phyloP scores from a whole-genome alignment of 2,113 vertebrate species.

The Entosphenus tridentatus region DNA sequence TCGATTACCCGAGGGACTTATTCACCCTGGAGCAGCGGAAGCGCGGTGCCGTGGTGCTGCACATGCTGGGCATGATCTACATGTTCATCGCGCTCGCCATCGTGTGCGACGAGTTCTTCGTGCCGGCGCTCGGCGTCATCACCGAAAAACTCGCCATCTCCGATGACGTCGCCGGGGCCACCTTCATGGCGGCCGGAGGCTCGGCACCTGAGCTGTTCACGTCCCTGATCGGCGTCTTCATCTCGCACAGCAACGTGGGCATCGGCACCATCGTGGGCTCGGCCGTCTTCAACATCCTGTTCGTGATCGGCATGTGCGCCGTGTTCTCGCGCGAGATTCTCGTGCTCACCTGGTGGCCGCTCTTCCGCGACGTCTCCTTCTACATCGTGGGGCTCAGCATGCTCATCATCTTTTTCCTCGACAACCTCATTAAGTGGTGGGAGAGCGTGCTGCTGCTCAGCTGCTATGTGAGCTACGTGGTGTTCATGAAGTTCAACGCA shows the following conservation, averaged over 20 bases:
- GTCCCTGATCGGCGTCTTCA: slow-evolving; percentile 35
- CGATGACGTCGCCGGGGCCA: slow-evolving; percentile 23
- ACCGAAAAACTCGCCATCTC: slow-evolving; percentile 47
- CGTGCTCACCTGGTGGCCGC: slow-evolving; percentile 6
- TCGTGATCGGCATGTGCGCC: slow-evolving; percentile 35
- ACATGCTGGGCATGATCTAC: slow-evolving; percentile 89
- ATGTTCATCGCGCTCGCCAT: slow-evolving; percentile 98
- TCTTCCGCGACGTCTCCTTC: slow-evolving; percentile 5
- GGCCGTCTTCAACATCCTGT: slow-evolving; percentile 36
- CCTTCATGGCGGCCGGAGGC: slow-evolving; percentile 39
- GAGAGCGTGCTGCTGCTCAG: slow-evolving; percentile 56
- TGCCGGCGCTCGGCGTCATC: slow-evolving; percentile 86
- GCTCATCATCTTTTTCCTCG: slow-evolving; percentile 90
- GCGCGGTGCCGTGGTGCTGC: slow-evolving; percentile 54
- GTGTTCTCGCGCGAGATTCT: slow-evolving; percentile 31
- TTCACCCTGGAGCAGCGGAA: slow-evolving; percentile 50
- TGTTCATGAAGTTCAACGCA: slow-evolving; percentile 94
- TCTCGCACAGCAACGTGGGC: slow-evolving; percentile 33
- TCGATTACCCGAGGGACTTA: slow-evolving; percentile 54
- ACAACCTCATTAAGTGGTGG: slow-evolving; percentile 73
- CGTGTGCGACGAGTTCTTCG: slow-evolving; percentile 94
- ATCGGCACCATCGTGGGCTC: slow-evolving; percentile 38
- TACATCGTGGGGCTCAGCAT: slow-evolving; percentile 43
- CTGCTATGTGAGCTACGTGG: slow-evolving; percentile 53
- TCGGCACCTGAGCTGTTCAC: slow-evolving; percentile 39